These are phyloP conservation scores for Drosophila affinis DNA, from an alignment of 2,888 invertebrate species.

Conservation along the genomic window DNA sequence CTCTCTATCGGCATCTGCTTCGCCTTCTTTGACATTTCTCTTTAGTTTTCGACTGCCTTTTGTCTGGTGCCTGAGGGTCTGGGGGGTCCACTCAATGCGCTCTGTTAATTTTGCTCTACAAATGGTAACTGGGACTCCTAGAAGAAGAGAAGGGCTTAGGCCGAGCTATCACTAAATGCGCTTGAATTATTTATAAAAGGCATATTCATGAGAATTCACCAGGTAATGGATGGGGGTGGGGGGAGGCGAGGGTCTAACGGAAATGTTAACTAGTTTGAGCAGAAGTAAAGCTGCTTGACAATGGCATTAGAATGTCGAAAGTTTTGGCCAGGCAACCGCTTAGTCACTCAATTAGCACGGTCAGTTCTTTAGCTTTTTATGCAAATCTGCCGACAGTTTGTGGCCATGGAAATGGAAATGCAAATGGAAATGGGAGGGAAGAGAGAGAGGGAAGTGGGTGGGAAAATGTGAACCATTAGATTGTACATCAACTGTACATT, in stretches of 20 bases:
- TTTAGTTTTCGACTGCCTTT: conserved; percentile 29
- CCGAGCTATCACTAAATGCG: conserved; percentile 64
- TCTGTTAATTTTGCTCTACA: conserved; percentile 75
- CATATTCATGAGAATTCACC: conserved; percentile 68
- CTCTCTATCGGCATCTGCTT: conserved; percentile 9
- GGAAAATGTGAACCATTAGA: conserved; percentile 63
- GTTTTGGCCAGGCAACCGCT: conserved; percentile 62
- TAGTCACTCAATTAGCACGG: conserved; percentile 76
- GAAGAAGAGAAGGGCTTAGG: conserved; percentile 55
- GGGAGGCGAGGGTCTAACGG: conserved; percentile 44
- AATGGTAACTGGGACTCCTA: conserved; percentile 49
- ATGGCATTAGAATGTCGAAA: conserved; percentile 78
- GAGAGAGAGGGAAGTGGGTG: conserved; percentile 1
- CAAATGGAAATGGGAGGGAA: not conserved
- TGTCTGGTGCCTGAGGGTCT: conserved; percentile 20
- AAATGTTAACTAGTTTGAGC: conserved; percentile 75
- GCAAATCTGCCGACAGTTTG: conserved; percentile 66
- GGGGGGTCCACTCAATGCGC: conserved; percentile 66
- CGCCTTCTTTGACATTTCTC: conserved; percentile 64
- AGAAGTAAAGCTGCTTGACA: conserved; percentile 66
- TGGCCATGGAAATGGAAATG: conserved; percentile 13
- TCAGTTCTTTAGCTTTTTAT: conserved; percentile 63
- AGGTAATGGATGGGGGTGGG: conserved; percentile 17
- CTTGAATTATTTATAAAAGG: conserved; percentile 78
- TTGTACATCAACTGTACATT: conserved; percentile 78